Base-by-base conservation (phyloP, 2,888 invertebrate species). In the Polyommatus icarus region DNA sequence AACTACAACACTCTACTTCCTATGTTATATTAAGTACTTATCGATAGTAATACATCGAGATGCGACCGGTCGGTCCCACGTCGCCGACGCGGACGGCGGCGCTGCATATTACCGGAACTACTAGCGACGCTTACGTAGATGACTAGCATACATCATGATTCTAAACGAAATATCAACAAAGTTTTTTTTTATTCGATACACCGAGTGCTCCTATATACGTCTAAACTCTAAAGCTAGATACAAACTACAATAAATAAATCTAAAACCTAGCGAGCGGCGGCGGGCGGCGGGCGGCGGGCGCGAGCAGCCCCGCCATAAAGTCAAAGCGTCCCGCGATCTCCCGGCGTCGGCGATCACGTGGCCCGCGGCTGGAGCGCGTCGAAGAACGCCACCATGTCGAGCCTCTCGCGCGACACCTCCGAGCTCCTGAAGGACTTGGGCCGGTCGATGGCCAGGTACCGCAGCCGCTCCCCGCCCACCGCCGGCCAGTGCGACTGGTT, bases 321-420 rank as follows among this genome's bases (percentile, higher is more conserved):
- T 18, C 15, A 67, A 6, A 15, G 24, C 15, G 24, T 29, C 12
- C 12, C 12, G 1, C 3, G 24, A 4, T 24, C 24, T 67, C 10
- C 61, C 24, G 24, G 24, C 24, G 24, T 24, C 4, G 81, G 40
- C 24, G 77, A 81, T 83, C 81, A 83, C 76, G 79, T 81, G 46
- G 80, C 80, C 67, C 71, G 78, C 40, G 79, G 82, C 76, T 79
- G 76, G 57, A 85, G 78, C 77, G 79, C 80, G 76, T 90, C 88
- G 80, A 87, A 91, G 85, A 92, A 91, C 10, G 82, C 79, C 18
- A 86, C 76, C 79, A 86, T 83, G 4, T 88, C 84, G 40, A 78
- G 79, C 76, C 88, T 87, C 1, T 83, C 82, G 5, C 81, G 78
- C 10, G 86, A 83, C 3, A 87, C 79, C 10, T 82, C 81, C 20